Evolutionary conservation across 1,140 invertebrate genomes (phyloP).

Genomic region (Aphelenchoides fujianensis): DNA sequence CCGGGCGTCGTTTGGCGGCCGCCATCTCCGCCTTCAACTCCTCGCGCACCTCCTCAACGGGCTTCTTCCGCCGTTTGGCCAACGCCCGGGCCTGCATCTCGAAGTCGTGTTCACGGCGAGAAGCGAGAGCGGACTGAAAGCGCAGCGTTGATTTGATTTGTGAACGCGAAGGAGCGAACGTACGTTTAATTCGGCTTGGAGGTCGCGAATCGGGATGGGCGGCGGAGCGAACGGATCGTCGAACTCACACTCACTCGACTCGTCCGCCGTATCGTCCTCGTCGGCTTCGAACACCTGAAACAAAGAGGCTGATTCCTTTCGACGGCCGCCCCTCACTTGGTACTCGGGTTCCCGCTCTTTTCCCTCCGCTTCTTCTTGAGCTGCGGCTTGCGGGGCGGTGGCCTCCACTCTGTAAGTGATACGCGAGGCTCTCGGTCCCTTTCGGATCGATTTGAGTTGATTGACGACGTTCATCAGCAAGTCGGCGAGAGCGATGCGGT

Average conservation of each 20-base stretch:
- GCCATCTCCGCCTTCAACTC: not conserved
- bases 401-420: not conserved
- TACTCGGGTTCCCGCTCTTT: slow-evolving; percentile 1
- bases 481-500: not conserved
- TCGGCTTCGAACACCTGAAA: slow-evolving; percentile 7
- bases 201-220: not conserved
- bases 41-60: not conserved
- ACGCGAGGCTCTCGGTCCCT: not conserved
- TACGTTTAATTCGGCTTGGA: slow-evolving; percentile 10
- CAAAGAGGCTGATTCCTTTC: too few relatives aligned
- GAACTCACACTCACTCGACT: not conserved
- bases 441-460: not conserved
- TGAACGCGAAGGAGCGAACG: too few relatives aligned
- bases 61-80: not conserved
- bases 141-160: not conserved
- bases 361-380: not conserved
- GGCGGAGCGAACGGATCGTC: not conserved
- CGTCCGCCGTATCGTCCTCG: not conserved
- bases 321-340: not conserved
- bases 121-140: not conserved
- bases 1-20: not conserved
- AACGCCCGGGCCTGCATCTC: not conserved
- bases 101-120: not conserved
- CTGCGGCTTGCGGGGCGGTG: not conserved
- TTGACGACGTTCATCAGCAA: not conserved